Evolutionary conservation across 2,888 invertebrate genomes (phyloP).

Genomic region (Sericinus montela): DNA sequence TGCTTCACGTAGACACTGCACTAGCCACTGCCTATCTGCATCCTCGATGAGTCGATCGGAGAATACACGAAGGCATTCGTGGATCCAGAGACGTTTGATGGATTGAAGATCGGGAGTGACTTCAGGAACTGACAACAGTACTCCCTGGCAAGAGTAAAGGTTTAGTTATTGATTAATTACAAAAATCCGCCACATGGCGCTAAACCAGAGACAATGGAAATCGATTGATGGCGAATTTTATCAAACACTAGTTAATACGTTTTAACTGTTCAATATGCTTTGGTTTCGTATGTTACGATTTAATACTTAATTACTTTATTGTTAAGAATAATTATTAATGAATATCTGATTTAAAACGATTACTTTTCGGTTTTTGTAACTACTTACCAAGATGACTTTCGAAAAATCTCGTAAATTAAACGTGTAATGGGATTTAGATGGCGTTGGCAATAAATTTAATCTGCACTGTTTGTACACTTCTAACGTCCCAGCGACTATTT

Average conservation of each 20-base stretch:
- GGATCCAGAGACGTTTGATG: constrained; percentile 96
- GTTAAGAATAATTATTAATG: too few relatives aligned
- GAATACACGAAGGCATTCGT: constrained; percentile 95
- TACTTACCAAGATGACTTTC: constrained; percentile 88
- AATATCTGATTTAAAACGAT: too few relatives aligned
- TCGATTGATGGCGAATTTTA: too few relatives aligned
- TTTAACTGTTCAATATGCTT: too few relatives aligned
- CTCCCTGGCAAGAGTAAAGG: constrained; percentile 81
- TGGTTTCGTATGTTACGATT: too few relatives aligned
- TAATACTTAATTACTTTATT: too few relatives aligned
- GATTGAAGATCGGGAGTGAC: constrained; percentile 90
- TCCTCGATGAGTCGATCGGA: constrained; percentile 94
- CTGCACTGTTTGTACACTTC: constrained; percentile 92
- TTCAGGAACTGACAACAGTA: constrained; percentile 94
- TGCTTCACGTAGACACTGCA: constrained; percentile 82
- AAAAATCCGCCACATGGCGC: too few relatives aligned
- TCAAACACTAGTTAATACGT: too few relatives aligned
- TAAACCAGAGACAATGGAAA: too few relatives aligned
- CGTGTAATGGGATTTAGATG: constrained; percentile 95
- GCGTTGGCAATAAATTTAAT: constrained; percentile 92
- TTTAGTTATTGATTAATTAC: too few relatives aligned
- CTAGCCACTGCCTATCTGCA: constrained; percentile 89
- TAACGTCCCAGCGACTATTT: constrained; percentile 92
- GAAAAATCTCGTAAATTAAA: constrained; percentile 97
- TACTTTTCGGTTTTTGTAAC: too few relatives aligned